Evolutionary conservation across 2,113 vertebrate species (phyloP).

Genomic region (Stercorarius parasiticus): DNA sequence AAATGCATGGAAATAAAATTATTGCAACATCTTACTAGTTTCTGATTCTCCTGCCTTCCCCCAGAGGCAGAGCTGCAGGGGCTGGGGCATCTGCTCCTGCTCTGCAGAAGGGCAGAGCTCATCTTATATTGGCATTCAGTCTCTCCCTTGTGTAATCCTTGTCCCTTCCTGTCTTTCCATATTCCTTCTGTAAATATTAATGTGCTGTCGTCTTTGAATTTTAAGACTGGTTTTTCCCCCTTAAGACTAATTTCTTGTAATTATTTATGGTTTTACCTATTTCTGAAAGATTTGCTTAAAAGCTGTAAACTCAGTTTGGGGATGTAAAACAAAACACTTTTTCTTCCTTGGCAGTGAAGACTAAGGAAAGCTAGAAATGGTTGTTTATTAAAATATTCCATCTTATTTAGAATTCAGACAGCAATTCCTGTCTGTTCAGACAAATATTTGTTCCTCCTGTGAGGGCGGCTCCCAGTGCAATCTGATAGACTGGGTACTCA

Average conservation of each 20-base stretch:
- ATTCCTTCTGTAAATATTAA: constrained; percentile 5
- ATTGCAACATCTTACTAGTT: neutral
- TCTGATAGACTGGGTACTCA: neutral
- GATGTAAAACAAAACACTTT: neutral
- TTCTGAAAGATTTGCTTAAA: neutral
- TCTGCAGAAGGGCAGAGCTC: neutral
- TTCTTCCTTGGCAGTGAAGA: neutral
- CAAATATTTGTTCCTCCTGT: neutral
- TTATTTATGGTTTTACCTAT: neutral
- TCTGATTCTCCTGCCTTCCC: neutral
- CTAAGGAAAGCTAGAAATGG: neutral
- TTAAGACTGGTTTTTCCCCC: neutral
- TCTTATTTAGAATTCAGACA: neutral
- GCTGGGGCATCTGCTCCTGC: neutral
- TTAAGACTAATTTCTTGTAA: neutral
- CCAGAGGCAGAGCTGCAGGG: neutral
- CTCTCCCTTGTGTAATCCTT: neutral
- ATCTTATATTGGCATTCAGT: neutral
- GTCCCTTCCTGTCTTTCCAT: neutral
- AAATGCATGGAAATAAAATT: neutral
- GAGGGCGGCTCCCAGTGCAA: neutral
- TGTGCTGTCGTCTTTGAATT: neutral
- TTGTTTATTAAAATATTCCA: neutral
- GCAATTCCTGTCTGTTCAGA: neutral
- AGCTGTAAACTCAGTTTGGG: neutral